Percentiles rank a stretch among this genome's conserved stretches.
phyloP scores from a whole-genome alignment of 1,140 invertebrate species.

The Dreissena rostriformis region DNA sequence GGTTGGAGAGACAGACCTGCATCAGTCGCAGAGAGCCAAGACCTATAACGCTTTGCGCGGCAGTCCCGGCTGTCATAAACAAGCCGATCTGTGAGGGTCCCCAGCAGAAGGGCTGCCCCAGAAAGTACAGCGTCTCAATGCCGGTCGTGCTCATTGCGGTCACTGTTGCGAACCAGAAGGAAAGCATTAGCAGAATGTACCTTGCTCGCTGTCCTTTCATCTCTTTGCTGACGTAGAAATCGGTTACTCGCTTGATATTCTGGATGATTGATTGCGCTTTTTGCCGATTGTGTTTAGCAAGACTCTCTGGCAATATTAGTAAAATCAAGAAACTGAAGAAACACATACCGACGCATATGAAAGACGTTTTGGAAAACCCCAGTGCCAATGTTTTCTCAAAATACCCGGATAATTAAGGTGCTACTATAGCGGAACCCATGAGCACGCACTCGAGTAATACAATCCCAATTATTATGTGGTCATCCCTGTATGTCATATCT shows the following conservation, averaged over 20 bases:
- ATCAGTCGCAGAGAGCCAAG: not conserved
- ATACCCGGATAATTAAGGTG: slow-evolving; percentile 17
- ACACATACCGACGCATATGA: slow-evolving; percentile 5
- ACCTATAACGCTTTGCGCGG: slow-evolving; percentile 1
- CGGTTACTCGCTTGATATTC: not conserved
- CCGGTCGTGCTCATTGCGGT: not conserved
- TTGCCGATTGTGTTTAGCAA: not conserved
- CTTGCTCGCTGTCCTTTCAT: slow-evolving; percentile 18
- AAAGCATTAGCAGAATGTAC: slow-evolving; percentile 17
- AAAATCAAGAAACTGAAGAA: not conserved
- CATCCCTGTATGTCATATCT: slow-evolving; percentile 20
- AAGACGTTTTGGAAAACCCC: slow-evolving; percentile 41
- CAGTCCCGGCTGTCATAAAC: not conserved
- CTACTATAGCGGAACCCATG: not conserved
- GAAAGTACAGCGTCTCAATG: slow-evolving; percentile 15
- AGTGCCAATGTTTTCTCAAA: slow-evolving; percentile 21
- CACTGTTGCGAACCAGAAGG: slow-evolving; percentile 5
- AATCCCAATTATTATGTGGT: slow-evolving; percentile 26
- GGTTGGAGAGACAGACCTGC: not conserved
- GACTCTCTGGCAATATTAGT: slow-evolving; percentile 27
- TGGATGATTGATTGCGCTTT: not conserved
- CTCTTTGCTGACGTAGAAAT: slow-evolving; percentile 38
- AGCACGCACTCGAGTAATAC: slow-evolving; percentile 5
- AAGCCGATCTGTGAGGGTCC: not conserved
- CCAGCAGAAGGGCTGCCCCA: slow-evolving; percentile 19